Evolutionary conservation across 2,888 invertebrate genomes (phyloP).

Genomic region (Ormia ochracea): DNA sequence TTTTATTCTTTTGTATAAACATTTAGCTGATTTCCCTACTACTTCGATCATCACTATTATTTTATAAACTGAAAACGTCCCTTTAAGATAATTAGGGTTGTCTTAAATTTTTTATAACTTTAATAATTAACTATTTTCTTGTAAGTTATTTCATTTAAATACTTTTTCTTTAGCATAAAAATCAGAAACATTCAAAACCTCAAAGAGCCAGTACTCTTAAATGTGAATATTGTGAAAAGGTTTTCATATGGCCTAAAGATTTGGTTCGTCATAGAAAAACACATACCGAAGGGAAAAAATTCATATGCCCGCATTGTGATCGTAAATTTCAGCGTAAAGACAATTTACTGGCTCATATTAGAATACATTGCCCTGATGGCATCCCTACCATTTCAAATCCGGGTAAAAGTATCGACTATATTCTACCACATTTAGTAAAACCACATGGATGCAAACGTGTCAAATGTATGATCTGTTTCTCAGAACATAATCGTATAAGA

Average conservation of each 20-base stretch:
- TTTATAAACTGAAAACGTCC: no score
- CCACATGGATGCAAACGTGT: slow-evolving; percentile 74
- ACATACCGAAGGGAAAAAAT: slow-evolving; percentile 79
- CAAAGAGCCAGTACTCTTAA: slow-evolving; percentile 76
- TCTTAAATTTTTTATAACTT: no score
- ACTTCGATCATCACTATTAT: no score
- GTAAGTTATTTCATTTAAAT: neutral
- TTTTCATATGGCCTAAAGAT: slow-evolving; percentile 82
- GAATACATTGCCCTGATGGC: slow-evolving; percentile 77
- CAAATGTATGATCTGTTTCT: slow-evolving; percentile 75
- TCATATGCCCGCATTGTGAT: slow-evolving; percentile 79
- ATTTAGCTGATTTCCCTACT: no score
- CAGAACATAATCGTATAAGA: slow-evolving; percentile 71
- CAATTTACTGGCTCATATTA: slow-evolving; percentile 80
- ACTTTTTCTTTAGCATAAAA: slow-evolving; percentile 62
- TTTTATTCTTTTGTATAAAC: no score
- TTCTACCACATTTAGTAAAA: slow-evolving; percentile 66
- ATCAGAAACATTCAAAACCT: slow-evolving; percentile 68
- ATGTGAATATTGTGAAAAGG: slow-evolving; percentile 82
- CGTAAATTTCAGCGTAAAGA: slow-evolving; percentile 80
- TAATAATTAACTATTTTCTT: neutral
- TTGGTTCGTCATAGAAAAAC: slow-evolving; percentile 81
- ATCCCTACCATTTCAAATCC: slow-evolving; percentile 31
- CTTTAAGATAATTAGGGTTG: no score
- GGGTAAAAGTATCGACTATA: slow-evolving; percentile 47